Evolutionary conservation across 2,888 invertebrate genomes (phyloP).

Genomic region (Cremastinae sp.): DNA sequence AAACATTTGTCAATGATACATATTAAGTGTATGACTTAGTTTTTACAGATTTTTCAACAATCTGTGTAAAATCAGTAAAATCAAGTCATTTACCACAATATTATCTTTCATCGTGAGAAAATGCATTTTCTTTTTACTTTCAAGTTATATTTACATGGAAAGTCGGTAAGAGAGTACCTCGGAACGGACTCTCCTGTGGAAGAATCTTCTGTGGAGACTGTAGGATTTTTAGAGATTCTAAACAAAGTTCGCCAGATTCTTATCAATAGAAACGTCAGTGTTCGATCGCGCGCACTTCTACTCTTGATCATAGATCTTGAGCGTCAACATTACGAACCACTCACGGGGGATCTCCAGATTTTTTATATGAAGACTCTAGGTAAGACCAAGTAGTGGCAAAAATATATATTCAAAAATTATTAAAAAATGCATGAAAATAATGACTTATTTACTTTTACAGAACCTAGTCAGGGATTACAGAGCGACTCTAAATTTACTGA

Average conservation of each 20-base stretch:
- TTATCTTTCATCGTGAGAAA: too few species aligned
- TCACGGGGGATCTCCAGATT: conserved; percentile 75
- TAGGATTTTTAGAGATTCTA: conserved; percentile 74
- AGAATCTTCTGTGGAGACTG: conserved; percentile 45
- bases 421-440: background rate
- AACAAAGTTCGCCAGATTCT: conserved; percentile 74
- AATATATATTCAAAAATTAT: background rate
- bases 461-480: conserved; percentile 12
- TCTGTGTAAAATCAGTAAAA: too few species aligned
- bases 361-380: conserved; percentile 79
- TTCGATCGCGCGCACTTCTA: conserved; percentile 77
- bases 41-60: too few species aligned
- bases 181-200: too few species aligned
- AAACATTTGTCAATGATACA: too few species aligned
- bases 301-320: conserved; percentile 79
- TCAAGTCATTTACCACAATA: too few species aligned
- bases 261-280: conserved; percentile 73
- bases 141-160: conserved; percentile 35
- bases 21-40: too few species aligned
- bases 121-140: background rate
- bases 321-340: conserved; percentile 74
- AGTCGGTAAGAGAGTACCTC: conserved; percentile 1
- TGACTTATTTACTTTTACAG: conserved; percentile 38
- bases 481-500: conserved; percentile 3
- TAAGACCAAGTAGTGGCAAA: conserved; percentile 2